phyloP scores from a whole-genome alignment of 2,888 invertebrate genomes.

The Lymantria monacha region DNA sequence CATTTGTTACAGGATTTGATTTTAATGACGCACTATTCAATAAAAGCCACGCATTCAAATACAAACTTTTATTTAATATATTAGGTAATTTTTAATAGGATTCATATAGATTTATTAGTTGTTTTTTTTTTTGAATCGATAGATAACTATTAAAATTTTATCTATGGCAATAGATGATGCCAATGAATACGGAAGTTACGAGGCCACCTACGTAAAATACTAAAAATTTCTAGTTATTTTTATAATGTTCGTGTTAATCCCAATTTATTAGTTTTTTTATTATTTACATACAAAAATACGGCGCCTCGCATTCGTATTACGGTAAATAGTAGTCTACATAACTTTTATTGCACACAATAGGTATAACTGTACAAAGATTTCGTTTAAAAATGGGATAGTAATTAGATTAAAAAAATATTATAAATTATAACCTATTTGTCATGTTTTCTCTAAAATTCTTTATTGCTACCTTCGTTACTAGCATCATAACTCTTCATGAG shows the following conservation, averaged over 20 bases:
- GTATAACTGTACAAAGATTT: too few species aligned
- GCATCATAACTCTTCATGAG: too few species aligned
- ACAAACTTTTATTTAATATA: constrained; percentile 48
- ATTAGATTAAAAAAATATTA: too few species aligned
- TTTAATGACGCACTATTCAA: constrained; percentile 60
- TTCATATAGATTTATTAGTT: constrained; percentile 48
- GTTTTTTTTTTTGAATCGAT: constrained; percentile 3
- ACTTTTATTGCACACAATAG: too few species aligned
- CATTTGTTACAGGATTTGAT: constrained; percentile 68
- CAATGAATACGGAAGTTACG: constrained; percentile 10
- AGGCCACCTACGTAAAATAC: constrained; percentile 28
- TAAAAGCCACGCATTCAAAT: constrained; percentile 33
- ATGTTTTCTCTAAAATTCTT: too few species aligned
- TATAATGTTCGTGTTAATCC: constrained; percentile 22
- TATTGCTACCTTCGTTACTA: too few species aligned
- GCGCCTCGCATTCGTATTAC: too few species aligned
- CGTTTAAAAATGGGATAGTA: too few species aligned
- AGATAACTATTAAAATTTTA: background rate
- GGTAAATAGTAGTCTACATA: too few species aligned
- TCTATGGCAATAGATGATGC: background rate
- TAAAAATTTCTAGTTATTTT: constrained; percentile 9
- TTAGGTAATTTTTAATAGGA: constrained; percentile 64
- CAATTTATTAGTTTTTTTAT: constrained; percentile 30
- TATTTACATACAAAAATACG: constrained; percentile 6
- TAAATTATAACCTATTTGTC: too few species aligned